Evolutionary conservation across 2,888 invertebrate genomes (phyloP).

Genomic region (Tenthredo mesomela): DNA sequence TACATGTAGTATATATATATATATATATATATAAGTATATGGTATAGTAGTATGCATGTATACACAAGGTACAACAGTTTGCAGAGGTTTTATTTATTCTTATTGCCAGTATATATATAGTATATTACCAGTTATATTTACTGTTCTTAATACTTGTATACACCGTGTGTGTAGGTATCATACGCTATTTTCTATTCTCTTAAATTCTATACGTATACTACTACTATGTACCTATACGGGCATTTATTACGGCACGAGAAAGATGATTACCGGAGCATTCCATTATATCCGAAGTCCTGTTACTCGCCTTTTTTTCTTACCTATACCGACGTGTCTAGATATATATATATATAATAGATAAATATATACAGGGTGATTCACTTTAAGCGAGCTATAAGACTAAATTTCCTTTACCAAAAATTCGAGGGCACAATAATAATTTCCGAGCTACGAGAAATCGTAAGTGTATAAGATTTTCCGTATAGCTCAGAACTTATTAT

Average conservation of each 20-base stretch:
- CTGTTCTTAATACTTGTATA: slow-evolving; percentile 44
- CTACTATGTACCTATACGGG: neutral
- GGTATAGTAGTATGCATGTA: too few species aligned
- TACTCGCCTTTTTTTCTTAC: slow-evolving; percentile 9
- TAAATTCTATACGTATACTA: neutral
- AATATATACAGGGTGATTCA: neutral
- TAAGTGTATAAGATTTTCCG: too few species aligned
- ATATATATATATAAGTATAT: too few species aligned
- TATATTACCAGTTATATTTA: slow-evolving; percentile 34
- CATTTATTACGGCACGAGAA: slow-evolving; percentile 14
- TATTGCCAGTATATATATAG: neutral
- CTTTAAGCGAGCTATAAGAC: too few species aligned
- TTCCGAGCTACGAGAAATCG: too few species aligned
- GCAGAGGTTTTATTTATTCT: neutral
- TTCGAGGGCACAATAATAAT: too few species aligned
- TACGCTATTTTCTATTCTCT: neutral
- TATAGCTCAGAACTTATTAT: too few species aligned
- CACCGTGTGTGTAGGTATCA: neutral
- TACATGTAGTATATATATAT: neutral
- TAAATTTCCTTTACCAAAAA: too few species aligned
- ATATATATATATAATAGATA: neutral
- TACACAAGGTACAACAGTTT: neutral
- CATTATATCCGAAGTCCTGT: slow-evolving; percentile 46
- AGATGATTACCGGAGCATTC: slow-evolving; percentile 49
- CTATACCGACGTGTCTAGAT: neutral